Conservation (phyloP, 2,113 vertebrate species). For the Xiphias gladius region DNA sequence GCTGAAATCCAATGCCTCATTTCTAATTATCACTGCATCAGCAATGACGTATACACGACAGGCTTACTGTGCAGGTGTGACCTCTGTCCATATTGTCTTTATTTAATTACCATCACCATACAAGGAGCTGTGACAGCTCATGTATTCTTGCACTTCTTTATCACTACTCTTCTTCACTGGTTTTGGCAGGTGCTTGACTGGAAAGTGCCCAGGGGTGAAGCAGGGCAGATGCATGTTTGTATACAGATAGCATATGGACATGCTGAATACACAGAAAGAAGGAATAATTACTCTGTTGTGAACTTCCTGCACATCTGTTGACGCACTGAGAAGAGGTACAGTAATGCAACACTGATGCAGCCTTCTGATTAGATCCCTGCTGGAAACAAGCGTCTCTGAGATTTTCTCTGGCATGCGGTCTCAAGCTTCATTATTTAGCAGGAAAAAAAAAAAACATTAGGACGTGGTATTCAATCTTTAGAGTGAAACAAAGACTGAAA, state of each 20-base stretch:
- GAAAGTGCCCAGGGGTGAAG: constrained; percentile 41
- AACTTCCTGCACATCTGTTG: constrained; percentile 70
- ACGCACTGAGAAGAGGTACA: constrained; percentile 38
- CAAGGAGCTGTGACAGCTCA: constrained; percentile 50
- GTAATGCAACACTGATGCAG: constrained; percentile 42
- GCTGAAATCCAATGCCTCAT: constrained; percentile 62
- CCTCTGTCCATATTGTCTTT: constrained; percentile 44
- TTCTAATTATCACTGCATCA: constrained; percentile 83
- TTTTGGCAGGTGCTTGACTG: constrained; percentile 41
- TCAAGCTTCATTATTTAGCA: constrained; percentile 40
- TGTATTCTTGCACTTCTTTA: constrained; percentile 16
- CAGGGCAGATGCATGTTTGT: constrained; percentile 42
- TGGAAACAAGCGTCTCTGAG: constrained; percentile 49
- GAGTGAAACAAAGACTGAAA: constrained; percentile 2
- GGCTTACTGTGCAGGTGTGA: constrained; percentile 70
- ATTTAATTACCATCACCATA: constrained; percentile 74
- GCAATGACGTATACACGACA: constrained; percentile 66
- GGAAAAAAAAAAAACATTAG: neutral
- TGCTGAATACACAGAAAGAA: constrained; percentile 60
- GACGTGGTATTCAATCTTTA: neutral
- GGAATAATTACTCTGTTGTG: constrained; percentile 54
- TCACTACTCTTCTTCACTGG: constrained; percentile 31
- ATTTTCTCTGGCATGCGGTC: constrained; percentile 45
- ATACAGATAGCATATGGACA: constrained; percentile 62
- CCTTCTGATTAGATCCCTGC: constrained; percentile 64